phyloP scores from a whole-genome alignment of 2,888 invertebrate genomes.

The Lasius platythorax region DNA sequence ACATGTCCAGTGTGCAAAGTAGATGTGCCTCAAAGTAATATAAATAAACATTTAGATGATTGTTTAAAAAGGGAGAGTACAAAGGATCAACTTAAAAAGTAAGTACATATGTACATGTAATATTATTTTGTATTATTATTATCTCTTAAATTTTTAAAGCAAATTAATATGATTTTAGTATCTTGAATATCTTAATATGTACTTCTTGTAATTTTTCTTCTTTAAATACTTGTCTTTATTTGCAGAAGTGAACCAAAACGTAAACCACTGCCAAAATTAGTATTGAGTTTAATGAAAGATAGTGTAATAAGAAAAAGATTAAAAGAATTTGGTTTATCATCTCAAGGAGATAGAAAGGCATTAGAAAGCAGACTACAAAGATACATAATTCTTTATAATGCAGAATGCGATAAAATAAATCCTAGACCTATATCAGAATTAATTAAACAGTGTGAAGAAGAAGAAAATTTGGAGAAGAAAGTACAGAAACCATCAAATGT shows the following conservation, averaged over 20 bases:
- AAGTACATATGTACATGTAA: slow-evolving; percentile 35
- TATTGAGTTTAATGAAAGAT: slow-evolving; percentile 86
- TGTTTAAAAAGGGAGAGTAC: slow-evolving; percentile 84
- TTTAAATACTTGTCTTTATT: slow-evolving; percentile 22
- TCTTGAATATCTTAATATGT: slow-evolving; percentile 10
- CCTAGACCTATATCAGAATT: slow-evolving; percentile 85
- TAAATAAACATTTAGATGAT: slow-evolving; percentile 87
- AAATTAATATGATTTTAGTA: background rate
- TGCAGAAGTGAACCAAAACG: slow-evolving; percentile 79
- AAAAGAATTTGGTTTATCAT: slow-evolving; percentile 86
- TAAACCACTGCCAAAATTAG: slow-evolving; percentile 86
- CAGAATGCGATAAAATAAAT: slow-evolving; percentile 86
- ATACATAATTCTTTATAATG: slow-evolving; percentile 85
- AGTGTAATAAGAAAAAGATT: slow-evolving; percentile 85
- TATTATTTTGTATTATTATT: slow-evolving; percentile 7
- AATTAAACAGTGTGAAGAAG: slow-evolving; percentile 84
- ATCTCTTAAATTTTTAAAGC: background rate
- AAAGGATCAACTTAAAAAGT: slow-evolving; percentile 63
- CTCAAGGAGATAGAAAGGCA: slow-evolving; percentile 85
- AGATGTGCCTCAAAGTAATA: slow-evolving; percentile 83
- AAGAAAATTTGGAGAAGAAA: slow-evolving; percentile 83
- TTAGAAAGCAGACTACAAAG: slow-evolving; percentile 84
- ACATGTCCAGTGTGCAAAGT: slow-evolving; percentile 87
- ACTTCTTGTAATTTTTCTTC: background rate
- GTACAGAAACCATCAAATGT: slow-evolving; percentile 68